These are phyloP conservation scores for Lasioglossum leucozonium DNA, from an alignment of 2,888 invertebrate genomes.

Conservation along the genomic window DNA sequence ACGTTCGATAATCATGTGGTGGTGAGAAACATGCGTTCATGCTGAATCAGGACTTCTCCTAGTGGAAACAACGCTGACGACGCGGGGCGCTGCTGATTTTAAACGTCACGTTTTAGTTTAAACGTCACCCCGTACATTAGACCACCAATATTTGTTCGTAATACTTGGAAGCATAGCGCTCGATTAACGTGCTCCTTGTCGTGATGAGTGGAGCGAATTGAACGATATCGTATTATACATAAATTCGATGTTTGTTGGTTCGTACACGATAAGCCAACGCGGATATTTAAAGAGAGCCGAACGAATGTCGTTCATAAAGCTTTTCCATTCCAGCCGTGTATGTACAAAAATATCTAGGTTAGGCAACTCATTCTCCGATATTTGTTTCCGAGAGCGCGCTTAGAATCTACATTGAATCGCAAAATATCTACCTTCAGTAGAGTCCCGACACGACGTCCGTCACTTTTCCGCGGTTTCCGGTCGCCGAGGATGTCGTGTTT, in stretches of 20 bases:
- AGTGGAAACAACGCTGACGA: neutral
- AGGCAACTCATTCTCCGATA: neutral
- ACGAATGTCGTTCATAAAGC: slow-evolving; percentile 8
- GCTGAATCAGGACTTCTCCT: neutral
- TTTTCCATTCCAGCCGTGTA: slow-evolving; percentile 10
- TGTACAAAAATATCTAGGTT: slow-evolving; percentile 33
- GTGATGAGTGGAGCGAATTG: slow-evolving; percentile 12
- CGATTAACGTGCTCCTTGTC: neutral
- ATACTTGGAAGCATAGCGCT: slow-evolving; percentile 66
- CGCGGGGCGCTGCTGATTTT: neutral
- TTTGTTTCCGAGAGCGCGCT: neutral
- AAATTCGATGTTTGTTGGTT: neutral
- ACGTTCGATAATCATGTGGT: neutral
- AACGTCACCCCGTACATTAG: slow-evolving; percentile 28
- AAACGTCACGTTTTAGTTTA: neutral
- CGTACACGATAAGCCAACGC: neutral
- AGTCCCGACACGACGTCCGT: slow-evolving; percentile 82
- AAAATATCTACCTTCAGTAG: slow-evolving; percentile 70
- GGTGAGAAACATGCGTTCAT: neutral
- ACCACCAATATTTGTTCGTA: slow-evolving; percentile 26
- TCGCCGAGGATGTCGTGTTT: slow-evolving; percentile 73
- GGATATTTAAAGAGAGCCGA: neutral
- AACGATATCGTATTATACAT: too few relatives aligned
- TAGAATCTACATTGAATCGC: neutral
- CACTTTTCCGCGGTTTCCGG: slow-evolving; percentile 80